Conservation (phyloP, 2,797 vertebrate genomes). For the Diglossa cyanea region DNA sequence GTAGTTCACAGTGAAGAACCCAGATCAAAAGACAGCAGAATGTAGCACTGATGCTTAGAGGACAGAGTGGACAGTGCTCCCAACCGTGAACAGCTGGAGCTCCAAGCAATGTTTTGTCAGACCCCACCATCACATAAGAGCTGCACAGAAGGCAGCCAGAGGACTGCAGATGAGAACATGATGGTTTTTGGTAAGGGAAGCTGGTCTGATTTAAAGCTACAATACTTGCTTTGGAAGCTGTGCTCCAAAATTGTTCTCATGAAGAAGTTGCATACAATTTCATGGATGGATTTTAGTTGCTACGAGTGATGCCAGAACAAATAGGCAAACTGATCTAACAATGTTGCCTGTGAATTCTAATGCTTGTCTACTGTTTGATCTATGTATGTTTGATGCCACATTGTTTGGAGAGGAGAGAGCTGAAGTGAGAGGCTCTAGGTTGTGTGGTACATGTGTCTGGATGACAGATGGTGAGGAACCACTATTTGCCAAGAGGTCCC, state of each 20-base stretch:
- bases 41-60: neutral
- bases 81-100: neutral
- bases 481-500: neutral
- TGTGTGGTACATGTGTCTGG: neutral
- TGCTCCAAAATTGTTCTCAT: neutral
- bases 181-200: neutral
- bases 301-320: neutral
- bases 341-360: neutral
- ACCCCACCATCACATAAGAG: neutral
- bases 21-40: neutral
- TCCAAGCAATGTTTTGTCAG: neutral
- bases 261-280: neutral
- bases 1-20: neutral
- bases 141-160: neutral
- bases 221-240: neutral
- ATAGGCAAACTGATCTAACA: neutral
- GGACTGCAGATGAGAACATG: neutral
- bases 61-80: neutral
- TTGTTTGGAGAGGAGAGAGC: neutral
- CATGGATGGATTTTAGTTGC: neutral
- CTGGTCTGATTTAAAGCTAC: neutral
- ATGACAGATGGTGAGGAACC: neutral
- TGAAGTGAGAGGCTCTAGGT: neutral
- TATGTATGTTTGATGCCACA: neutral
- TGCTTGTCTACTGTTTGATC: neutral